Evolutionary conservation across 2,888 invertebrate genomes (phyloP), one percentile per base, ranked within the genome.

Genomic region (Torymus aiolomorphi): DNA sequence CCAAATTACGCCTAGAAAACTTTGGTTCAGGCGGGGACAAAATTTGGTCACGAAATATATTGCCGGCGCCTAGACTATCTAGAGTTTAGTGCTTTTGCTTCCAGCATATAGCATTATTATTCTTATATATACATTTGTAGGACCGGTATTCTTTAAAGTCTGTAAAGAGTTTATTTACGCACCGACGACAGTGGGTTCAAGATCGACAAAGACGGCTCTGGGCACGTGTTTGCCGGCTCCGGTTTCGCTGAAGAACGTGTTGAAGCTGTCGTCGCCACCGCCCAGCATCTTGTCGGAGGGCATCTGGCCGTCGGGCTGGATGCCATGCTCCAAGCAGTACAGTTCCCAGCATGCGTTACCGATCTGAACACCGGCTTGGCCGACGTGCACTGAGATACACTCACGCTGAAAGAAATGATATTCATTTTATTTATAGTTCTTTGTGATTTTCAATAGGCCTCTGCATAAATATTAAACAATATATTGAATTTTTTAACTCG

Each of bases 151-250:
- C n/a, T n/a, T n/a, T n/a, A n/a, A n/a, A n/a, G n/a, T n/a, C n/a
- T n/a, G n/a, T n/a, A n/a, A 42, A 8, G 42, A 14, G 18, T n/a
- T 56, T 49, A 51, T 24, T 86, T 10, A 42, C 42, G 42, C 42
- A 93, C 93, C 93, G 83, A 98, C 97, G 87, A 98, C 98, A 84
- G 98, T 98, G 82, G 98, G 98, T 91, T 98, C 98, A 90, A 98
- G 92, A 91, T 98, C 98, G 10, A 98, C 97, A 88, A 98, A 98
- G 78, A 98, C 97, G 59, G 96, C 97, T 86, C 98, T 93, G 71
- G 98, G 98, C 12, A 98, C 98, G 90, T 98, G 98, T 89, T 98
- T 98, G 88, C 98, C 98, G 57, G 97, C 96, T 72, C 97, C 97
- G 77, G 98, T 98, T 91, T 98, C 98, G 86, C 95, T 95, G 93